Conservation (phyloP, 2,888 invertebrate species). For the Cryptus armator region DNA sequence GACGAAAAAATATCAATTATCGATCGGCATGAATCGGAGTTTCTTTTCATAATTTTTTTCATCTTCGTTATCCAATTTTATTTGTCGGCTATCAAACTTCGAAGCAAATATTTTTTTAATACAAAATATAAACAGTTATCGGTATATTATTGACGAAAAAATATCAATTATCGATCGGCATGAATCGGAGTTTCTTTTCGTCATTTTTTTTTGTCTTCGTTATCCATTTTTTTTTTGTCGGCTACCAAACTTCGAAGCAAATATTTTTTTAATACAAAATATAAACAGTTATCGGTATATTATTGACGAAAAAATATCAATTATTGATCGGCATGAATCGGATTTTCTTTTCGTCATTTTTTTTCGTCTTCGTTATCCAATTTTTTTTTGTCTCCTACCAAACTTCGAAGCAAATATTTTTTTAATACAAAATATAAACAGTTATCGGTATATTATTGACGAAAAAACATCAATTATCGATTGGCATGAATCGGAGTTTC, state of each 20-base stretch:
- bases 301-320: neutral
- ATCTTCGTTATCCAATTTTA: no score
- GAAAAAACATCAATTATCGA: neutral
- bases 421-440: constrained; percentile 5
- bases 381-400: no score
- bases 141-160: neutral
- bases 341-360: no score
- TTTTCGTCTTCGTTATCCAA: no score
- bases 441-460: neutral
- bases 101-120: neutral
- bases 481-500: no score
- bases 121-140: neutral
- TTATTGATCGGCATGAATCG: neutral
- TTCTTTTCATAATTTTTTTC: no score
- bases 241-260: constrained; percentile 71
- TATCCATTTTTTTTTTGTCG: neutral
- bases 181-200: no score
- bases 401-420: neutral
- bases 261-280: neutral
- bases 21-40: no score
- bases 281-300: neutral
- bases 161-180: neutral
- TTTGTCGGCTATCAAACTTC: neutral
- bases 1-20: constrained; percentile 1
- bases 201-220: no score